Base-by-base conservation (phyloP, 2,888 invertebrate species). In the Drosophila rubida region DNA sequence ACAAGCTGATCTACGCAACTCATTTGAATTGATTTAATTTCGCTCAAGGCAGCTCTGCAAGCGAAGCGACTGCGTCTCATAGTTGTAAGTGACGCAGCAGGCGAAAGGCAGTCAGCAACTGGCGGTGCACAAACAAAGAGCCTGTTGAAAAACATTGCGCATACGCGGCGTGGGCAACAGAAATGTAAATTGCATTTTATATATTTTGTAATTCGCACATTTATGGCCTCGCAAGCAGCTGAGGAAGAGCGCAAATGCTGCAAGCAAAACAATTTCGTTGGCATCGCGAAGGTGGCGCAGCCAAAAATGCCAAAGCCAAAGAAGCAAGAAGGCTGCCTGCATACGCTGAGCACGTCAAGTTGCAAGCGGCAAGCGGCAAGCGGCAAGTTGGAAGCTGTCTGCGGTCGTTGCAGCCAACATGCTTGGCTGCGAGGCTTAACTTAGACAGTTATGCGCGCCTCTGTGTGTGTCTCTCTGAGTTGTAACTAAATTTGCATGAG, bases 191-290 rank as follows among this genome's bases (percentile, higher is more conserved):
- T 75, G 67, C 75, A 69, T 78, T 78, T 78, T 69, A 72, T 78
- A 63, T 65, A 77, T 76, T 80, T 80, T 81, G n/a, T n/a, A 78
- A 75, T 78, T 81, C 68, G 68, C 71, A 80, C 84, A 77, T 80
- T 83, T 71, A 71, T 77, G 76, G 58, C 51, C 55, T 60, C 49
- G 60, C 70, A 72, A 68, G 70, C 53, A 57, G 46, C 74, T 25
- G 70, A 25, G 62, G 60, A 68, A 30, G 49, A 23, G 32, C 19
- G 16, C n/a, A 59, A 50, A 51, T 53, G 41, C 19, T 35, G 53
- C 42, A 37, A 64, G 49, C 30, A 44, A 48, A 63, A 49, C 49
- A 16, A 11, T 22, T 25, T 41, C 45, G 4, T 45, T 45, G 32
- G 25, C 32, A 16, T 9, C 46, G 22, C 35, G 14, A 35, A 23